Evolutionary conservation across 2,113 vertebrate genomes (phyloP).

Genomic region (Papio anubis): DNA sequence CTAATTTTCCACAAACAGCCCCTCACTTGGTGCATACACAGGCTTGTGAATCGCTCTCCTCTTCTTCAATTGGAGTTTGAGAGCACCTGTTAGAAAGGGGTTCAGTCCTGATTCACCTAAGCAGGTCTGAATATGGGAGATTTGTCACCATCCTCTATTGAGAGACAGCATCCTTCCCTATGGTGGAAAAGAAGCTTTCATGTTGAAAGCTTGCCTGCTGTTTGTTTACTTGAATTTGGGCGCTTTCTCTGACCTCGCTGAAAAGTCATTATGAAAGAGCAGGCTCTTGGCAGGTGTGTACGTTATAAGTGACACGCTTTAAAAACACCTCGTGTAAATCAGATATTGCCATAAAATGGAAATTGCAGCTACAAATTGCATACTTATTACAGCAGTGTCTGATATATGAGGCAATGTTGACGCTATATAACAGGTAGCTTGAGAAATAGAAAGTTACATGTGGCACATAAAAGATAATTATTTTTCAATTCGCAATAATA

Average conservation of each 20-base stretch:
- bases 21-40: not conserved
- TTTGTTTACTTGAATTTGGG: conserved; percentile 37
- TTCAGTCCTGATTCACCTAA: not conserved
- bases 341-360: conserved; percentile 70
- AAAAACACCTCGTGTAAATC: conserved; percentile 72
- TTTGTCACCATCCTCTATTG: not conserved
- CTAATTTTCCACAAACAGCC: not conserved
- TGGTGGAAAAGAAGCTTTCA: not conserved
- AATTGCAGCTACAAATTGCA: conserved; percentile 73
- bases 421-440: conserved; percentile 38
- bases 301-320: conserved; percentile 62
- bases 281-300: conserved; percentile 46
- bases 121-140: not conserved
- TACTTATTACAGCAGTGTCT: conserved; percentile 61
- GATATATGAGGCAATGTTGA: conserved; percentile 54
- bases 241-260: conserved; percentile 59
- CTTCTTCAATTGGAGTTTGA: not conserved
- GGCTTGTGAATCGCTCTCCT: not conserved
- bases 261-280: conserved; percentile 63
- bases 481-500: conserved; percentile 54
- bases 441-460: conserved; percentile 53
- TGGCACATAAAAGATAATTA: conserved; percentile 64
- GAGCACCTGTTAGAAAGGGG: not conserved
- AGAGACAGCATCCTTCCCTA: not conserved
- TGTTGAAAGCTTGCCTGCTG: not conserved